Conservation (phyloP, 2,888 invertebrate genomes). For the Dorcus parallelipipedus region DNA sequence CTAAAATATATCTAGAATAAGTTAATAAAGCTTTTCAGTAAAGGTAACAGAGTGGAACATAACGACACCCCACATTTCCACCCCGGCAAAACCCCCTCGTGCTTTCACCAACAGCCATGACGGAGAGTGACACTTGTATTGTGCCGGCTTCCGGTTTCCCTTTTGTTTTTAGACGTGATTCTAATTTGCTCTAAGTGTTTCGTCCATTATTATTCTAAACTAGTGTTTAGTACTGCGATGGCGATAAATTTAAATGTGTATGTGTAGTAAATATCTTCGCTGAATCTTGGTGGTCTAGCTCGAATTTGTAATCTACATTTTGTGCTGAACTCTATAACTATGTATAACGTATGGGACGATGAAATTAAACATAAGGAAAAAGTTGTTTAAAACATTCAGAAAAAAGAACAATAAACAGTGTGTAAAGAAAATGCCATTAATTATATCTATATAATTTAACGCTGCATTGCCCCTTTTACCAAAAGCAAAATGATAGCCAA, state of each 20-base stretch:
- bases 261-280: constrained; percentile 26
- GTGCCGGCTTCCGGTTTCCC: constrained; percentile 35
- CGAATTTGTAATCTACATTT: too few species aligned
- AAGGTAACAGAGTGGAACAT: constrained; percentile 35
- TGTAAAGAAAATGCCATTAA: too few species aligned
- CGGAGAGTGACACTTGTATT: constrained; percentile 39
- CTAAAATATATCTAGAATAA: constrained; percentile 18
- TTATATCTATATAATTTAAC: too few species aligned
- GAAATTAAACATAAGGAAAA: too few species aligned
- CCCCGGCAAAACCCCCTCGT: constrained; percentile 15
- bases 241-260: background rate
- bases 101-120: constrained; percentile 27
- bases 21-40: constrained; percentile 26
- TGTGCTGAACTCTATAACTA: too few species aligned
- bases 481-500: too few species aligned
- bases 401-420: too few species aligned
- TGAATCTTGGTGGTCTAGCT: constrained; percentile 29
- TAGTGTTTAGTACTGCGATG: background rate
- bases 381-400: too few species aligned
- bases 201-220: constrained; percentile 9
- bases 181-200: constrained; percentile 39
- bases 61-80: constrained; percentile 26
- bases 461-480: too few species aligned
- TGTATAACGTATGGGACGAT: too few species aligned
- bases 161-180: constrained; percentile 39